Conservation (phyloP, 2,113 vertebrate species). For the Gorsachius goisagi region DNA sequence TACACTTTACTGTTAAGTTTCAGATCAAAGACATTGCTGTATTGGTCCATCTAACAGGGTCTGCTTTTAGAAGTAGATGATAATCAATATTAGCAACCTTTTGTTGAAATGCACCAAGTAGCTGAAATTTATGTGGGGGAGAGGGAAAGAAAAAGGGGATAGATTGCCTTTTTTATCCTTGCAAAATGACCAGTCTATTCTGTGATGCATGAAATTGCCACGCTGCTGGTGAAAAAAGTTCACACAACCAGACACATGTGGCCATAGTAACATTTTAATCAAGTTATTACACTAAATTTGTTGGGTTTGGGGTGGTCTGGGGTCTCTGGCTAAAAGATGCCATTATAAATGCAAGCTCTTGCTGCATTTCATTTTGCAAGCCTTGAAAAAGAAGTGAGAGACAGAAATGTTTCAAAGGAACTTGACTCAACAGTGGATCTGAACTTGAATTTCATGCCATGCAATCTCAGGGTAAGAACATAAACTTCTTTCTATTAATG, state of each 20-base stretch:
- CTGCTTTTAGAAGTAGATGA: neutral
- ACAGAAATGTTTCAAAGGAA: neutral
- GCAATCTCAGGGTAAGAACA: neutral
- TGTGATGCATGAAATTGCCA: neutral
- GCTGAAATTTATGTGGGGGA: neutral
- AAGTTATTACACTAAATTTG: neutral
- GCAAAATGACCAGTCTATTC: neutral
- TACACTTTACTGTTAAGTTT: neutral
- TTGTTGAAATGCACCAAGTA: neutral
- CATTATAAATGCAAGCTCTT: neutral
- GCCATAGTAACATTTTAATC: neutral
- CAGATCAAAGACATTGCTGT: neutral
- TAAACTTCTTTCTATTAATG: neutral
- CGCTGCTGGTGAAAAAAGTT: neutral
- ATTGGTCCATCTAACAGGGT: neutral
- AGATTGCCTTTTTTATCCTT: neutral
- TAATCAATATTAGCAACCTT: neutral
- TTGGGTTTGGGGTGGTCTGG: neutral
- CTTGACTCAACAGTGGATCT: neutral
- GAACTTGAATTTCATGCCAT: neutral
- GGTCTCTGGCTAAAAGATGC: neutral
- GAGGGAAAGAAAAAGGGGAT: neutral
- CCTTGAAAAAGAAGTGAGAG: neutral
- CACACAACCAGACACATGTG: neutral
- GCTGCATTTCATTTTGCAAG: constrained; percentile 24